Percentiles rank a stretch among this genome's conserved stretches.
Evolutionary conservation across 2,888 invertebrate genomes (phyloP).

Genomic region (Caenorhabditis sulstoni): DNA sequence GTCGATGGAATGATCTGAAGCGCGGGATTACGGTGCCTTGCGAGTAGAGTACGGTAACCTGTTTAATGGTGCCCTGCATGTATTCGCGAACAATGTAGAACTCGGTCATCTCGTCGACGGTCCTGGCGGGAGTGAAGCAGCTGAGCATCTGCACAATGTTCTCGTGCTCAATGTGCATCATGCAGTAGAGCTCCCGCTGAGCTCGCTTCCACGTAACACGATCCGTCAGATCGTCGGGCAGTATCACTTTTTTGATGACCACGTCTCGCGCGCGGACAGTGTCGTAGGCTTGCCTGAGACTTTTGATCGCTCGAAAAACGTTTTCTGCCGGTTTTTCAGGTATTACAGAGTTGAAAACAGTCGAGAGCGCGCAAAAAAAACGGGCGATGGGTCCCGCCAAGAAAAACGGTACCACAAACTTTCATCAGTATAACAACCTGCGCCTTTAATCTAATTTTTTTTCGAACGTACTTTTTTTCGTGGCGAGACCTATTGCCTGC

Average conservation of each 20-base stretch:
- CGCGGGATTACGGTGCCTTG: not conserved
- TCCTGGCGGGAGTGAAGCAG: constrained; percentile 97
- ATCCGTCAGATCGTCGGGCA: constrained; percentile 93
- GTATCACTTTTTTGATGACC: constrained; percentile 97
- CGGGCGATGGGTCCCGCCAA: too few relatives aligned
- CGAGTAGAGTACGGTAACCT: constrained; percentile 85
- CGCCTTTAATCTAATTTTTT: too few relatives aligned
- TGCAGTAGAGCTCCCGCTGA: constrained; percentile 98
- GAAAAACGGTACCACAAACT: too few relatives aligned
- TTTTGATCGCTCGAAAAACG: too few relatives aligned
- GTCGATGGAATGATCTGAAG: not conserved
- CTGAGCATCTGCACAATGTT: constrained; percentile 99
- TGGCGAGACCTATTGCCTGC: too few relatives aligned
- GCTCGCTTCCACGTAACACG: constrained; percentile 99
- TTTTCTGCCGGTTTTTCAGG: too few relatives aligned
- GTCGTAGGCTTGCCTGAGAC: too few relatives aligned
- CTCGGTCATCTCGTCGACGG: constrained; percentile 98
- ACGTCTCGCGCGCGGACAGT: constrained; percentile 92
- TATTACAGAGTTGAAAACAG: too few relatives aligned
- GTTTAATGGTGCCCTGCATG: constrained; percentile 91
- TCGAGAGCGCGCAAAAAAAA: too few relatives aligned
- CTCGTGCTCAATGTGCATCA: constrained; percentile 99
- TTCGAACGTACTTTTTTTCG: too few relatives aligned
- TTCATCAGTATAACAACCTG: too few relatives aligned
- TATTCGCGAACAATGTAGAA: constrained; percentile 94